These are phyloP conservation scores for Lepetodrilus schrolli DNA, from an alignment of 2,888 invertebrate genomes.

Conservation along the genomic window DNA sequence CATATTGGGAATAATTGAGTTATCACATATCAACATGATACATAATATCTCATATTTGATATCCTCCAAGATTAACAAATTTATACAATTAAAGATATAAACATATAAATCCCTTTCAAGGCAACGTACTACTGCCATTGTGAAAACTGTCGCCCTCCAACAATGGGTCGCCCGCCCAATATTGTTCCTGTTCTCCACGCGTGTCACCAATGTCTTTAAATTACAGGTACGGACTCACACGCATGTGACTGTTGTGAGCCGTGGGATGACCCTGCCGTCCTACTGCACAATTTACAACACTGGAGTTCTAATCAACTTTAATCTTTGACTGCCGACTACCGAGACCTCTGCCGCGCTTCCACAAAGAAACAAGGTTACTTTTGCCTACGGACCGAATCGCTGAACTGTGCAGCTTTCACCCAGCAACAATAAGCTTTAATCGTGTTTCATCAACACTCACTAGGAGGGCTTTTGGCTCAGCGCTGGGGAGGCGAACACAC, in stretches of 20 bases:
- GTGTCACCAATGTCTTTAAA: conserved; percentile 10
- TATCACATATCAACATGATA: not conserved
- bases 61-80: not conserved
- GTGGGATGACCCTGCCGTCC: not conserved
- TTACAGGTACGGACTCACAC: conserved; percentile 17
- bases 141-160: not conserved
- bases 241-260: not conserved
- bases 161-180: not conserved
- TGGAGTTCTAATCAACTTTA: conserved; percentile 6
- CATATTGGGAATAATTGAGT: conserved; percentile 16
- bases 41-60: not conserved
- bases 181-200: conserved; percentile 1
- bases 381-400: conserved; percentile 19
- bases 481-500: not conserved
- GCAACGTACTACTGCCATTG: not conserved
- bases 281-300: conserved; percentile 16
- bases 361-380: conserved; percentile 23
- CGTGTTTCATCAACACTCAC: conserved; percentile 20
- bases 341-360: not conserved
- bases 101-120: not conserved
- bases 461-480: conserved; percentile 14
- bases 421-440: conserved; percentile 23
- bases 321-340: not conserved
- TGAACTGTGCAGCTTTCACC: conserved; percentile 7
- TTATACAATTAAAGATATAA: not conserved